Base-by-base conservation (phyloP, 1,140 invertebrate genomes). In the Batillaria attramentaria region DNA sequence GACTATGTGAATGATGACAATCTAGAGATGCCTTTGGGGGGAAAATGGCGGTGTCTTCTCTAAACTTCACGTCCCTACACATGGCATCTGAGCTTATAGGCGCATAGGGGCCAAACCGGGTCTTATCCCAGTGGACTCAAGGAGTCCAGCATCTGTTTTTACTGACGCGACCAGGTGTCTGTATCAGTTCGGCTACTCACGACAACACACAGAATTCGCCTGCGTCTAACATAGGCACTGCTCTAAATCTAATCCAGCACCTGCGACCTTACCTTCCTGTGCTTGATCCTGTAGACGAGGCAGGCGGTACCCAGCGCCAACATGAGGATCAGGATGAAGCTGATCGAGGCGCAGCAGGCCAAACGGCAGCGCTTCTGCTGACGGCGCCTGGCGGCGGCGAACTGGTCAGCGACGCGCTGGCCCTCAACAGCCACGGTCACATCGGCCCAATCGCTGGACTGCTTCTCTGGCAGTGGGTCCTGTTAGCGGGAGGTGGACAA, bases 281-380 rank as follows among this genome's bases (percentile, higher is more conserved):
- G 54, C 54, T 54, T 75, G 46, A 75, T 62, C 46, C 73, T 50
- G 73, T 75, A 65, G 35, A 65, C 73, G 20, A 65, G 73, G 73
- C 73, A 75, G 24, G 28, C 54, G 39, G 72, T 75, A 57, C 72
- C 72, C 2, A 62, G 54, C 0, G 73, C 73, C 73, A 75, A 8
- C 73, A 75, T 24, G 31, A 62, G 35, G 18, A 75, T n/a, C 54
- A 75, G 37, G 13, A 75, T 33, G 72, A 75, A 42, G 73, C 33
- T 62, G 20, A 75, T 39, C 35, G 46, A 62, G 13, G 57, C 73
- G 42, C 73, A 75, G 73, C 73, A 75, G 37, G 73, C 73, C 13
- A 75, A 31, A 39, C 57, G 73, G 57, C 73, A 62, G 2, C 73
- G 50, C 37, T 41, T 62, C 20, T 57, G 33, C 39, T 41, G 54